Percentiles rank a stretch among this genome's conserved stretches.
phyloP scores from a whole-genome alignment of 2,888 invertebrate genomes.

The Melanophora roralis region DNA sequence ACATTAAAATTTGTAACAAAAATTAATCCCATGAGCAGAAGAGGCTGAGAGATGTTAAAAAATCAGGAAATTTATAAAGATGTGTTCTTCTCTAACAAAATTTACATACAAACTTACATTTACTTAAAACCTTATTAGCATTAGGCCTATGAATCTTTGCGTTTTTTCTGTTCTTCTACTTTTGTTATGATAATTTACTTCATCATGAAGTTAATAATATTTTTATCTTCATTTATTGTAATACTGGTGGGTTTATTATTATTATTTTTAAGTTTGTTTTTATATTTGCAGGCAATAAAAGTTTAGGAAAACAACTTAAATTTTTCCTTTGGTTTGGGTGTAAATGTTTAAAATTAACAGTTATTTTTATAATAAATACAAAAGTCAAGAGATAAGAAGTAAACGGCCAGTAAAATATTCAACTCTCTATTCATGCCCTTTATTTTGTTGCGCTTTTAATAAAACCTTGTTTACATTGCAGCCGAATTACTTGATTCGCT shows the following conservation, averaged over 20 bases:
- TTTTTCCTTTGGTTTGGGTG: not conserved
- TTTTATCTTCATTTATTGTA: not conserved
- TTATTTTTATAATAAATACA: slow-evolving; percentile 51
- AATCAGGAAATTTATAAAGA: slow-evolving; percentile 10
- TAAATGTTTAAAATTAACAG: slow-evolving; percentile 45
- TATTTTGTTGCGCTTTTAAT: not conserved
- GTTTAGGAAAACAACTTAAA: slow-evolving; percentile 8
- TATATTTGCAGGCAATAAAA: slow-evolving; percentile 13
- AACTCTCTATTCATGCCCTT: slow-evolving; percentile 15
- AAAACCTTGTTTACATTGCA: not conserved
- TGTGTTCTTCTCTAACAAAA: not conserved
- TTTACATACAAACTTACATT: not conserved
- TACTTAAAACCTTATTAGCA: not conserved
- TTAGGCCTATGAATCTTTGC: not conserved
- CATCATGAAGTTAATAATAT: slow-evolving; percentile 52
- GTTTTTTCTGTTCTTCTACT: slow-evolving; percentile 8
- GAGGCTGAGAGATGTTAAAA: not conserved
- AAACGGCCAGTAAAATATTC: slow-evolving; percentile 52
- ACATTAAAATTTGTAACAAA: not conserved
- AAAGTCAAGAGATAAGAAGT: slow-evolving; percentile 26
- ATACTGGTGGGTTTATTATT: not conserved
- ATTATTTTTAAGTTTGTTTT: too few relatives aligned
- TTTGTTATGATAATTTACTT: slow-evolving; percentile 51
- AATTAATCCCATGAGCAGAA: slow-evolving; percentile 4
- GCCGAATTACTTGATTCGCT: not conserved